Conservation (phyloP, 2,888 invertebrate genomes). For the Papilio gigon region DNA sequence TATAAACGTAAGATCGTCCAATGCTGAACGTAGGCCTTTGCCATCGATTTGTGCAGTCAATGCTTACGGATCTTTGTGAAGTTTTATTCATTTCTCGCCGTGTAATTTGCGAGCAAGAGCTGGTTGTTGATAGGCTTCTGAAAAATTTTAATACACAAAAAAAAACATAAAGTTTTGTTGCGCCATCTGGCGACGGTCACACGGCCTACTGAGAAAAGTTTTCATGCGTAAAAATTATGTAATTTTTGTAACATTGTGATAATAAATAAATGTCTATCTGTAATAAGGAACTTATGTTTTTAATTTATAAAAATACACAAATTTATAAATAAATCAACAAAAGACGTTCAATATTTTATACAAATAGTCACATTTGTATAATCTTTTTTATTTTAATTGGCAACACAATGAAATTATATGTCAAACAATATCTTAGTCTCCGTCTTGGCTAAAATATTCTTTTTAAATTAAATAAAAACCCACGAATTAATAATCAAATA, state of each 20-base stretch:
- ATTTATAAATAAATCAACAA: no score
- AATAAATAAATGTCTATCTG: not conserved
- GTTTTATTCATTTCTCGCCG: no score
- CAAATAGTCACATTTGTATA: not conserved
- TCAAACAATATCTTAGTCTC: constrained; percentile 34
- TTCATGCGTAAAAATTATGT: not conserved
- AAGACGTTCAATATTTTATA: not conserved
- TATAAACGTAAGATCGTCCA: no score
- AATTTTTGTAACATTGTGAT: not conserved
- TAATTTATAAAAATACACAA: no score
- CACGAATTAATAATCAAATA: constrained; percentile 22
- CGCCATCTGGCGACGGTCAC: not conserved
- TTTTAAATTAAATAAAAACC: constrained; percentile 25
- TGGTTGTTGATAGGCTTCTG: no score
- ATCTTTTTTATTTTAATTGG: constrained; percentile 4
- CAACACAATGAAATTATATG: constrained; percentile 26
- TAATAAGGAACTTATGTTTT: not conserved
- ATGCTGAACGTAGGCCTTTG: no score
- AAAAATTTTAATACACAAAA: no score
- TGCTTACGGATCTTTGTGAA: no score
- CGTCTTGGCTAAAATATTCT: constrained; percentile 28
- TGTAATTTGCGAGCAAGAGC: no score
- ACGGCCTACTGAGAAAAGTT: not conserved
- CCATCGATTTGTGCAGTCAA: no score
- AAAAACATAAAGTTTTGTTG: no score